A percentile compares a stretch with the other conserved stretches of the same genome.
Evolutionary conservation across 2,113 vertebrate species (phyloP).

Genomic region (Kobus ellipsiprymnus): DNA sequence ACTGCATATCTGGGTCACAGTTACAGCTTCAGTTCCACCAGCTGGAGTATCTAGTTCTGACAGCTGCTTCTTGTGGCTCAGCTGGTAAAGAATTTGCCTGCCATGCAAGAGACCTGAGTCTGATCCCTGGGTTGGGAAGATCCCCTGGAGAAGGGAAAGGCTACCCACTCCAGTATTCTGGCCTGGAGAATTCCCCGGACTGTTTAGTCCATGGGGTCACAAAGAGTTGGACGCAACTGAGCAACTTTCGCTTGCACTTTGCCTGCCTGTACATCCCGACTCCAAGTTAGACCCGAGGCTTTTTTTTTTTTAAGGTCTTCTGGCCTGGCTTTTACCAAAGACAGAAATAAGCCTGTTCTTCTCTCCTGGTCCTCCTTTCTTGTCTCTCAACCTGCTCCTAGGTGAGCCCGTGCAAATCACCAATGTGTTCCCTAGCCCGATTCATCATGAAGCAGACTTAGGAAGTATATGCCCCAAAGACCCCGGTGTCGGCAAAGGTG

Average conservation of each 20-base stretch:
- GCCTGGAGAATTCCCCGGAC: neutral
- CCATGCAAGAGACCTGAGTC: neutral
- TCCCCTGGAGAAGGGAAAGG: neutral
- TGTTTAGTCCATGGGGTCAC: neutral
- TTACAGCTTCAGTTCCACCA: neutral
- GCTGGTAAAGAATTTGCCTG: neutral
- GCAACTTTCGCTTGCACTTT: neutral
- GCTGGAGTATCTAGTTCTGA: neutral
- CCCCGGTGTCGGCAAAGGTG: neutral
- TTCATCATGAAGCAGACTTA: neutral
- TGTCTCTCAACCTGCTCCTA: neutral
- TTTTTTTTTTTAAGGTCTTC: neutral
- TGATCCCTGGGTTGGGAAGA: neutral
- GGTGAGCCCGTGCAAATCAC: neutral
- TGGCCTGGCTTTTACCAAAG: neutral
- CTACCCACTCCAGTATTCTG: neutral
- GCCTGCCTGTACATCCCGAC: neutral
- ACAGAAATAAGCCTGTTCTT: neutral
- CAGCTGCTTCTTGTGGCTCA: neutral
- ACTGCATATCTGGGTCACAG: neutral
- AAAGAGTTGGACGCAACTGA: accelerated
- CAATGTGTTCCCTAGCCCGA: neutral
- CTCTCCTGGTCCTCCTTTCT: neutral
- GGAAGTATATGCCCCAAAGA: neutral
- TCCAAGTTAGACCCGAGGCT: neutral